Base-by-base conservation (phyloP, 2,797 vertebrate species). In the Atherinosoma microstoma region DNA sequence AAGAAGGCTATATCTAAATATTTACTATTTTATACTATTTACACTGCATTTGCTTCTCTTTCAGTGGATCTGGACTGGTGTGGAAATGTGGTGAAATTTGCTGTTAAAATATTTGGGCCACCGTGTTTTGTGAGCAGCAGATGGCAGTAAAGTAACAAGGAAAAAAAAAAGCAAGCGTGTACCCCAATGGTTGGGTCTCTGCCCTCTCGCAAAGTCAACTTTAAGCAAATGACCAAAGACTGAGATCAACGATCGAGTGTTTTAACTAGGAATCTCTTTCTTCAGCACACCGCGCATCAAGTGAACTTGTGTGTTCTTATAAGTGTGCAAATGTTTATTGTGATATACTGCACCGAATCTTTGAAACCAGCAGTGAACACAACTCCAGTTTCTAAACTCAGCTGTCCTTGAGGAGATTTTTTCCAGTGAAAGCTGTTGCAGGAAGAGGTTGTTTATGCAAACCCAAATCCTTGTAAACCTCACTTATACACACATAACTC, bases 121-220 rank as follows among this genome's bases (percentile, higher is more conserved):
- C 22, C 2, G 65, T 27, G 57, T 35, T 13, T 32, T 0, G 0
- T 59, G 13, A 67, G 87, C 92, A 91, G 65, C 42, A 92, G 91
- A 75, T 84, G 90, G 90, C 1, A 51, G 53, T 76, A 81, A 62
- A 78, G 58, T 40, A 60, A 66, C 42, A 80, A 6, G 30, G 30
- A 3, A 0, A 3, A 1, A 64, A 32, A 42, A 69, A 67, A 9
- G 13, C 3, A 30, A 24, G 6, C 12, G 0, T 1, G 51, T 4
- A 18, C 13, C 16, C 60, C n/a, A 3, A n/a, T 24, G 36, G 3
- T 2, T 0, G 38, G 27, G 6, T 53, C 29, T 58, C 0, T 3
- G 1, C 12, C 8, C 1, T 35, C 22, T 15, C 4, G 11, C 18
- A 51, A 15, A 42, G 27, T 64, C 6, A 36, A 34, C 2, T 24